Evolutionary conservation across 2,888 invertebrate species (phyloP).

Genomic region (Pyrrhia umbra): DNA sequence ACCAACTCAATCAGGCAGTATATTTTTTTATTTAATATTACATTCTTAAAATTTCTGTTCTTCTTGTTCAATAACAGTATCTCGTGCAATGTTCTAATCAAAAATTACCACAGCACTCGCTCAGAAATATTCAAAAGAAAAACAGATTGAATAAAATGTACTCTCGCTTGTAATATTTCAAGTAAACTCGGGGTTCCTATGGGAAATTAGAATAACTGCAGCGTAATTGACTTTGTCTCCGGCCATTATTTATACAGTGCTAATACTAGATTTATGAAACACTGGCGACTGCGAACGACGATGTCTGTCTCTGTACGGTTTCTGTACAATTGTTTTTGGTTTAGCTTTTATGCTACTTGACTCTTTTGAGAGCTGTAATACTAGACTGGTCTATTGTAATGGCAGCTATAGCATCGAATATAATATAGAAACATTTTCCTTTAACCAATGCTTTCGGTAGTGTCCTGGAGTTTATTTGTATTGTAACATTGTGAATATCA

Average conservation of each 20-base stretch:
- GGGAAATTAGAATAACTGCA: slow-evolving; percentile 65
- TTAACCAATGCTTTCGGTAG: no score
- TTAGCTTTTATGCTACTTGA: slow-evolving; percentile 3
- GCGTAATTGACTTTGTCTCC: slow-evolving; percentile 60
- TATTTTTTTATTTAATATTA: no score
- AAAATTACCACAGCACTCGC: slow-evolving; percentile 21
- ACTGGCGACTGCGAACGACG: slow-evolving; percentile 8
- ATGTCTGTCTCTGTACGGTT: slow-evolving; percentile 14
- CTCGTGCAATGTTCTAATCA: background rate
- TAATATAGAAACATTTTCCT: no score
- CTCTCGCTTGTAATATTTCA: slow-evolving; percentile 51
- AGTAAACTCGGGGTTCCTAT: slow-evolving; percentile 49
- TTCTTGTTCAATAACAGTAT: background rate
- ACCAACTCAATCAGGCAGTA: no score
- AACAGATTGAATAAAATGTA: slow-evolving; percentile 37
- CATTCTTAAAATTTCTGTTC: no score
- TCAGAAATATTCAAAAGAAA: slow-evolving; percentile 35
- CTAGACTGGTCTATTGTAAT: background rate
- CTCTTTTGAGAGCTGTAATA: background rate
- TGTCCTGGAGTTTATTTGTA: no score
- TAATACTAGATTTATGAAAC: slow-evolving; percentile 58
- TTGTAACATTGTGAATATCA: no score
- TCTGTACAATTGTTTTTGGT: slow-evolving; percentile 14
- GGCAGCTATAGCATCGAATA: no score
- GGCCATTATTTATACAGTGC: slow-evolving; percentile 55